Evolutionary conservation across 2,888 invertebrate genomes (phyloP).

Genomic region (Rhingia campestris): DNA sequence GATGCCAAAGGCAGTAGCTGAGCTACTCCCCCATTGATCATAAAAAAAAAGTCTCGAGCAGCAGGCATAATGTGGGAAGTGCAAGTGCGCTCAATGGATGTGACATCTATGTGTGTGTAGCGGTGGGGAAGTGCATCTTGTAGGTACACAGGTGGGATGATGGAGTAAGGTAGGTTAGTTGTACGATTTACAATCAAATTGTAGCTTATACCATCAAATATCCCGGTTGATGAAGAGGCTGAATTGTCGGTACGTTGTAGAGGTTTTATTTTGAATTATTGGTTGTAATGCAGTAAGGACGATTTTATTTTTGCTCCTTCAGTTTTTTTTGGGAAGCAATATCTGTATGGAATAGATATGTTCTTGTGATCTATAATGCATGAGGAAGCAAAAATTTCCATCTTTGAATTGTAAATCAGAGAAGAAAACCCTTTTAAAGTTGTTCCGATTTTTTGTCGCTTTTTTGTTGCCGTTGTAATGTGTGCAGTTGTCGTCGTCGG

Average conservation of each 20-base stretch:
- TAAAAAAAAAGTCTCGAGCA: background rate
- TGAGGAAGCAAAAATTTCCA: constrained; percentile 23
- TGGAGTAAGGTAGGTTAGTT: background rate
- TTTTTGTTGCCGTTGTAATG: background rate
- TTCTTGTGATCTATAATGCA: constrained; percentile 47
- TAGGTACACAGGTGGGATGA: constrained; percentile 6
- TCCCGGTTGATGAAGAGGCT: background rate
- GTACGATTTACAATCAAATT: constrained; percentile 19
- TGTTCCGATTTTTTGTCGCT: background rate
- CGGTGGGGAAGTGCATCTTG: constrained; percentile 5
- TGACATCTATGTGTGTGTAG: background rate
- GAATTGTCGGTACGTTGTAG: constrained; percentile 27
- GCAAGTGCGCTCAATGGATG: constrained; percentile 15
- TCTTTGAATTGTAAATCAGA: constrained; percentile 55
- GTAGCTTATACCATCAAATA: constrained; percentile 35
- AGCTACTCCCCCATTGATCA: background rate
- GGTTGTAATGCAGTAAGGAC: constrained; percentile 20
- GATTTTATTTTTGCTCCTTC: constrained; percentile 1
- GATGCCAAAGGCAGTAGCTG: constrained; percentile 3
- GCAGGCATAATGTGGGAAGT: background rate
- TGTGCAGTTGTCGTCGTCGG: no score
- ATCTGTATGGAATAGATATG: background rate
- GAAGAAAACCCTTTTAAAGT: constrained; percentile 28
- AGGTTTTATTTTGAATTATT: constrained; percentile 25
- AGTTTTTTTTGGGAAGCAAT: background rate